Base-by-base conservation (phyloP, 1,140 invertebrate genomes). In the Eupeodes corollae region DNA sequence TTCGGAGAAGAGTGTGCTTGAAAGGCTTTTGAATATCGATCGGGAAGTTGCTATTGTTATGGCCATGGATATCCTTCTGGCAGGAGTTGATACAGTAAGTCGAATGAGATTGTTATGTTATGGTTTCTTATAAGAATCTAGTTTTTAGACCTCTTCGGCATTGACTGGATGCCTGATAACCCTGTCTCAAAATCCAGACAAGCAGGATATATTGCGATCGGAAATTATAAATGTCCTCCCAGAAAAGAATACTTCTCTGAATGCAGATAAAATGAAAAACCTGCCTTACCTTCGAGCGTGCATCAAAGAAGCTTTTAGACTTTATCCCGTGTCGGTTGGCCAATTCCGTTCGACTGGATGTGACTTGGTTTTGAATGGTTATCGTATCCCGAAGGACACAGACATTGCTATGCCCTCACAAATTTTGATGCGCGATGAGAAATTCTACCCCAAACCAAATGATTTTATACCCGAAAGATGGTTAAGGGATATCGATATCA, bases 31-130 rank as follows among this genome's bases (percentile, higher is more conserved):
- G 1, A 72, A 69, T 54, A 75, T 77, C 14, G 74, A 82, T 55
- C 70, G 75, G 50, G 70, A 74, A 56, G 64, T 75, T 8, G 79
- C 79, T 0, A 55, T 71, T 13, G 69, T 77, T 3, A 81, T 88
- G 75, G 77, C 80, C 8, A 69, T 77, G 48, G 84, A 88, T 58
- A 80, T 84, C 74, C 53, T 88, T 31, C 70, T 83, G 34, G 83
- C 81, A 16, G 84, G 84, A 32, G 76, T 86, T 35, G 84, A 88
- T 64, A 87, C 83, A 49, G 80, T 83, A 68, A 70, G 41, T 33
- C 18, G 13, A 6, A n/a, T 42, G n/a, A 39, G 0, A 1, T 18
- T 34, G 9, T 16, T 40, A 32, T n/a, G 15, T 14, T 31, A 19
- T 44, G 18, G 19, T 21, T 32, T 15, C 13, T 19, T 12, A 13